A percentile compares a stretch with the other conserved stretches of the same genome.
Conservation (phyloP, 2,113 vertebrate genomes). For the Xyliphius kryptos region DNA sequence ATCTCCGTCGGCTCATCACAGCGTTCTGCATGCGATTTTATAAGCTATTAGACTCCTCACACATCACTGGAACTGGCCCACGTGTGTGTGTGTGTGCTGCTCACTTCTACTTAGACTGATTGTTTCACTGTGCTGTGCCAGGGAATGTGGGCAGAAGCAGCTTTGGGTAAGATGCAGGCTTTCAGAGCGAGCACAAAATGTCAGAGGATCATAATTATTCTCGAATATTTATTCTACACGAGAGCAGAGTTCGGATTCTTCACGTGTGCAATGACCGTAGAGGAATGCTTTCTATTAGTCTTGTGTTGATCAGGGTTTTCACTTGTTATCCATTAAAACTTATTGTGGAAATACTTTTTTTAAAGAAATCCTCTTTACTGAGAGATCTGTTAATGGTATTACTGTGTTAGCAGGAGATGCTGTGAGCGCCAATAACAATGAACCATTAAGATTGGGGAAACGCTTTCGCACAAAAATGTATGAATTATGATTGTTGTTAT, state of each 20-base stretch:
- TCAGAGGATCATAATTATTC: neutral
- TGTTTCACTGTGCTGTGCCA: conserved; percentile 49
- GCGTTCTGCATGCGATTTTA: conserved; percentile 59
- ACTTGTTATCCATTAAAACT: neutral
- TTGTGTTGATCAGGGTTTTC: conserved; percentile 1
- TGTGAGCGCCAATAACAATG: too few species aligned
- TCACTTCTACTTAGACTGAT: conserved; percentile 47
- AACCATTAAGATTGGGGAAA: too few species aligned
- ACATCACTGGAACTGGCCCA: conserved; percentile 46
- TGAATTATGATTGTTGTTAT: too few species aligned
- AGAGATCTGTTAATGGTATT: too few species aligned
- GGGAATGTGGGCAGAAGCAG: conserved; percentile 15
- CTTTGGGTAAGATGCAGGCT: neutral
- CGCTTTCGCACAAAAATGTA: too few species aligned
- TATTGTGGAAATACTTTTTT: neutral
- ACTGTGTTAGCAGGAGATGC: too few species aligned
- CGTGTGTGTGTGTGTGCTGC: conserved; percentile 43
- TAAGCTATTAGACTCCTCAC: conserved; percentile 54
- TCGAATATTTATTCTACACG: conserved; percentile 17
- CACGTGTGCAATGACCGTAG: conserved; percentile 1
- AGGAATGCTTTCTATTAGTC: conserved; percentile 16
- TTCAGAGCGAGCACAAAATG: too few species aligned
- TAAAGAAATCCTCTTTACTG: too few species aligned
- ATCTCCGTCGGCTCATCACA: conserved; percentile 50
- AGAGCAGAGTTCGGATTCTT: conserved; percentile 1